Evolutionary conservation across 2,797 vertebrate genomes (phyloP).

Genomic region (Dendrocincla fuliginosa): DNA sequence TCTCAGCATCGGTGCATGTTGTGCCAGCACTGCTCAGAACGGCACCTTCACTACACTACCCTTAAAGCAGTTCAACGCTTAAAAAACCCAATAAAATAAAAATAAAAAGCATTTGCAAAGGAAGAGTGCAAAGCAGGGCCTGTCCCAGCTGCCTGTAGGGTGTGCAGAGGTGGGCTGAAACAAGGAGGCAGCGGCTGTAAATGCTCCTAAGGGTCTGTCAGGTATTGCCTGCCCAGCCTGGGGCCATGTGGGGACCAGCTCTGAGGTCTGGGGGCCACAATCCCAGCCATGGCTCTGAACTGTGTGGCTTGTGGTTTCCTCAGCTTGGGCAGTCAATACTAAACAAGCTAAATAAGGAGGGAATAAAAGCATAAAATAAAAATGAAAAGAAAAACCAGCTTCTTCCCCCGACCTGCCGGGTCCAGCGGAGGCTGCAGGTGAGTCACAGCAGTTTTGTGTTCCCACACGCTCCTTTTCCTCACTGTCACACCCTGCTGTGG

Average conservation of each 20-base stretch:
- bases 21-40: background rate
- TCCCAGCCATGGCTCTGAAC: background rate
- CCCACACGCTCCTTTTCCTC: background rate
- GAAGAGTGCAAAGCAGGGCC: conserved; percentile 50
- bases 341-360: background rate
- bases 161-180: background rate
- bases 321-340: background rate
- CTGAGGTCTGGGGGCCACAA: background rate
- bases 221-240: background rate
- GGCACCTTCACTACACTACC: background rate
- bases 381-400: background rate
- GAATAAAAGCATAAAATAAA: background rate
- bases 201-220: background rate
- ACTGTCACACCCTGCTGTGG: background rate
- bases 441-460: background rate
- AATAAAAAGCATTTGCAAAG: conserved; percentile 40
- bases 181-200: background rate
- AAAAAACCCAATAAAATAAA: background rate
- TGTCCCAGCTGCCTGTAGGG: conserved; percentile 1
- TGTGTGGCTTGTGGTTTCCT: background rate
- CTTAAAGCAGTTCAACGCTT: conserved; percentile 35
- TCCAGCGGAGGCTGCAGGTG: background rate
- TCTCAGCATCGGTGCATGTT: background rate
- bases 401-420: background rate
- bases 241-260: background rate